Evolutionary conservation across 2,888 invertebrate species (phyloP).

Genomic region (Litoditis marina): DNA sequence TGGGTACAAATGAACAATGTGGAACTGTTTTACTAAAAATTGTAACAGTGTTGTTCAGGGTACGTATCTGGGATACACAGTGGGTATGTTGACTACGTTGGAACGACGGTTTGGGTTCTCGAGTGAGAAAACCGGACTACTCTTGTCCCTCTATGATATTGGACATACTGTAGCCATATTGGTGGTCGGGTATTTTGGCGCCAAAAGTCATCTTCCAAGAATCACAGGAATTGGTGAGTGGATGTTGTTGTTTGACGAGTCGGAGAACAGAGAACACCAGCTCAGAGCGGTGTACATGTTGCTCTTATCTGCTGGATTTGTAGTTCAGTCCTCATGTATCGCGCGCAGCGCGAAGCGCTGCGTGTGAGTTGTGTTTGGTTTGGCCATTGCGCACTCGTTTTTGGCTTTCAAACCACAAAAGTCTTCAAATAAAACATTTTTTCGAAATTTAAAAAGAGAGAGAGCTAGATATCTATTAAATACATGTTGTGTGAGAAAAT

Average conservation of each 20-base stretch:
- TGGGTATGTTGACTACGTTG: slow-evolving; percentile 46
- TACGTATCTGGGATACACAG: slow-evolving; percentile 45
- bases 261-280: background rate
- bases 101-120: slow-evolving; percentile 42
- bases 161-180: slow-evolving; percentile 51
- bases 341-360: no score
- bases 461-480: no score
- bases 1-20: no score
- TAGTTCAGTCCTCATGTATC: no score
- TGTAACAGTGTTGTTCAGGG: slow-evolving; percentile 18
- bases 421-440: no score
- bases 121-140: slow-evolving; percentile 39
- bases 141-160: slow-evolving; percentile 50
- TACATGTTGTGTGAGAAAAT: no score
- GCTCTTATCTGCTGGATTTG: background rate
- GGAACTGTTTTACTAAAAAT: background rate
- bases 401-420: no score
- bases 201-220: slow-evolving; percentile 45
- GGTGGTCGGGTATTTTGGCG: slow-evolving; percentile 50
- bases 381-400: no score
- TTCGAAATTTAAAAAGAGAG: no score
- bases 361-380: no score
- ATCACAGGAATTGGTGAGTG: slow-evolving; percentile 47
- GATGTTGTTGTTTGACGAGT: background rate
- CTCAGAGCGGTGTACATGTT: background rate